phyloP scores from a whole-genome alignment of 1,140 invertebrate genomes.

The Micrasema minimum region DNA sequence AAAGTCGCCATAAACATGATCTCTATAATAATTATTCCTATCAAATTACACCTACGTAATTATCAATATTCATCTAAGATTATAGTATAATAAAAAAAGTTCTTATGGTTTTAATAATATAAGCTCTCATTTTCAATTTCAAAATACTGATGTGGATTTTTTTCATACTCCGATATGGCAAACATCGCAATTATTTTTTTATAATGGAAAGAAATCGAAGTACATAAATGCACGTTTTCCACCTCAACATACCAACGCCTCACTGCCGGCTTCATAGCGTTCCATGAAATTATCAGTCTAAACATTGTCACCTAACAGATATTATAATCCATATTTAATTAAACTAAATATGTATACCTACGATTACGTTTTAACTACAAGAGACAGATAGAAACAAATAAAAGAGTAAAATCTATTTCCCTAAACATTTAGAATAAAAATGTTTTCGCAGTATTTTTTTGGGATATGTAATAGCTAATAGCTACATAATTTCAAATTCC shows the following conservation, averaged over 20 bases:
- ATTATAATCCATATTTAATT: slow-evolving; percentile 9
- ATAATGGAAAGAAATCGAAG: slow-evolving; percentile 8
- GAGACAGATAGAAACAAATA: slow-evolving; percentile 22
- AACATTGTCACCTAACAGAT: slow-evolving; percentile 32
- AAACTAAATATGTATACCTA: slow-evolving; percentile 15
- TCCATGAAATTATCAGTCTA: slow-evolving; percentile 36
- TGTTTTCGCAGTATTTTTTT: too few species aligned
- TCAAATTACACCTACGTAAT: slow-evolving; percentile 52
- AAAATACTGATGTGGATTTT: slow-evolving; percentile 52
- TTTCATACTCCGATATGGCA: slow-evolving; percentile 46
- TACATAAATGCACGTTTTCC: slow-evolving; percentile 19
- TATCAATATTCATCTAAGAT: slow-evolving; percentile 50
- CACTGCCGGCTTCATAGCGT: neutral
- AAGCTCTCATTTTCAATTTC: slow-evolving; percentile 53
- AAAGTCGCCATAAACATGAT: slow-evolving; percentile 45
- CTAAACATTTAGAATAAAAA: too few species aligned
- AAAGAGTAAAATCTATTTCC: slow-evolving; percentile 1
- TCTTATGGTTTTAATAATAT: slow-evolving; percentile 50
- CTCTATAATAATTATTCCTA: slow-evolving; percentile 49
- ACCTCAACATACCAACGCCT: neutral
- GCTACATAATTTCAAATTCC: too few species aligned
- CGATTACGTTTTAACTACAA: slow-evolving; percentile 10
- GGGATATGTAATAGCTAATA: too few species aligned
- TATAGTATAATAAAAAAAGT: slow-evolving; percentile 52
- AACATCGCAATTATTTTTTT: slow-evolving; percentile 23